These are phyloP conservation scores for Tragelaphus strepsiceros DNA, from an alignment of 2,113 vertebrate genomes.

Conservation along the genomic window DNA sequence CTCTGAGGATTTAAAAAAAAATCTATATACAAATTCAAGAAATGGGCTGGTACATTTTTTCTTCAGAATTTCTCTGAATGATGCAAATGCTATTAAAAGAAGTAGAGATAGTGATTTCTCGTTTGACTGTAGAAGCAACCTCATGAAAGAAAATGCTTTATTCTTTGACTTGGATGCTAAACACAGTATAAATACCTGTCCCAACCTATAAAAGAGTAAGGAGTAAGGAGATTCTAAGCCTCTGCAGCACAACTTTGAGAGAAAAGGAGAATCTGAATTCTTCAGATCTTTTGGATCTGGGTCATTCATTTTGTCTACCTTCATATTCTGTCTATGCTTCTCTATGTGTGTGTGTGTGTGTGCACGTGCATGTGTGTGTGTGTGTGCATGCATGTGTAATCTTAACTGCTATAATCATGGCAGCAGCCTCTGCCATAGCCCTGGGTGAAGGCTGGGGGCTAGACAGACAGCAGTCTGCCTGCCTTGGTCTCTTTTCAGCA, in stretches of 20 bases:
- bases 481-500: neutral
- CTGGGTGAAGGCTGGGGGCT: neutral
- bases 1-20: neutral
- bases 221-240: neutral
- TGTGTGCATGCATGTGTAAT: neutral
- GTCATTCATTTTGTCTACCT: no score
- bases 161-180: neutral
- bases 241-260: neutral
- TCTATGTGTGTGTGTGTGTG: neutral
- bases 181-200: neutral
- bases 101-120: neutral
- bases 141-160: neutral
- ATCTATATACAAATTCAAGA: neutral
- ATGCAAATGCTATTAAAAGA: neutral
- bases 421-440: neutral
- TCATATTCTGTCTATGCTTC: neutral
- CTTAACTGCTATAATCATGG: neutral
- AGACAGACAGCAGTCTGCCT: neutral
- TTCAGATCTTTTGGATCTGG: neutral
- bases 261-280: neutral
- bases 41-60: neutral
- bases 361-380: neutral
- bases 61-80: neutral
- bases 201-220: neutral
- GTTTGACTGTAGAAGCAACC: neutral